A percentile compares a stretch with the other conserved stretches of the same genome.
These are phyloP conservation scores for Cygnus atratus DNA, from an alignment of 2,113 vertebrate species.

Conservation along the genomic window DNA sequence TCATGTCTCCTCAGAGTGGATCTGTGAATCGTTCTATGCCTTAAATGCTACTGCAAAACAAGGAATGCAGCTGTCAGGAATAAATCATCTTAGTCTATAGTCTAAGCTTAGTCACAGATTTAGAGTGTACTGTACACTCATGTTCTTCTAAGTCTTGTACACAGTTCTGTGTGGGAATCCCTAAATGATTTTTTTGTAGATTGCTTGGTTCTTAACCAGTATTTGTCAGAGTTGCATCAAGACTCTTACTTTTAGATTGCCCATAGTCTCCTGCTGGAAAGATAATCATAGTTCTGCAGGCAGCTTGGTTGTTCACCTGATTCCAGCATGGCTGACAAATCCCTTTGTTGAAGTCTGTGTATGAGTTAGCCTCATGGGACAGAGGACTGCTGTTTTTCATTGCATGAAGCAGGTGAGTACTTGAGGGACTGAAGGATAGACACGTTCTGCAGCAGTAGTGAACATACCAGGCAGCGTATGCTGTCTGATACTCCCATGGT, in stretches of 20 bases:
- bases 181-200: background rate
- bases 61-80: background rate
- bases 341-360: fast-evolving
- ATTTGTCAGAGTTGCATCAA: background rate
- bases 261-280: fast-evolving
- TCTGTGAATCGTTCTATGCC: background rate
- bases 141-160: background rate
- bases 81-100: background rate
- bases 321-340: background rate
- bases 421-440: background rate
- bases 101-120: background rate
- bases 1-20: background rate
- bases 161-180: background rate
- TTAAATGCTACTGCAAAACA: background rate
- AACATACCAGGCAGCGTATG: fast-evolving
- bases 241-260: background rate
- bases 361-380: background rate
- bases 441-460: background rate
- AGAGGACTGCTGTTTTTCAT: fast-evolving
- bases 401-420: background rate
- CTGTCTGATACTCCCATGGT: background rate
- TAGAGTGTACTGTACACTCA: fast-evolving
- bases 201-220: background rate
- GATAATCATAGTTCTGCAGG: too few relatives aligned
- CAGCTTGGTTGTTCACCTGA: background rate